Evolutionary conservation across 2,888 invertebrate species (phyloP).

Genomic region (Cheilosia pagana): DNA sequence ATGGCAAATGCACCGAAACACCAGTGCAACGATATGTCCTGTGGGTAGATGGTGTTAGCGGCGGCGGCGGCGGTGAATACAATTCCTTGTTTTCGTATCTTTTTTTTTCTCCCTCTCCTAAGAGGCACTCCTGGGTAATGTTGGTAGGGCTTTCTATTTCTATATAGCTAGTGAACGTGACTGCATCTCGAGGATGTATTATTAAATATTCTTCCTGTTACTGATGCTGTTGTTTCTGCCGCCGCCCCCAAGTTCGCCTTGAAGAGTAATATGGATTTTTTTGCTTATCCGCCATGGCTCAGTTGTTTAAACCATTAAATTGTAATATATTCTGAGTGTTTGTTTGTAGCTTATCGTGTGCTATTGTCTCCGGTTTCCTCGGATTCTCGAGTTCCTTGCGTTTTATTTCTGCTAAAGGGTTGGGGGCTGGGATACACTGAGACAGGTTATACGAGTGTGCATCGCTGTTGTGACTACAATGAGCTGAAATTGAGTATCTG

Average conservation of each 20-base stretch:
- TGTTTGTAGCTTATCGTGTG: slow-evolving; percentile 65
- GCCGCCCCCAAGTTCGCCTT: slow-evolving; percentile 29
- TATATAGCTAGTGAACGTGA: slow-evolving; percentile 61
- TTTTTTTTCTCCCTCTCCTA: slow-evolving; percentile 10
- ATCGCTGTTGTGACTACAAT: slow-evolving; percentile 49
- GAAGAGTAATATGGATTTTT: slow-evolving; percentile 69
- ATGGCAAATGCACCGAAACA: slow-evolving; percentile 67
- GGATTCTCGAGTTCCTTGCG: not conserved
- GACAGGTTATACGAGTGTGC: slow-evolving; percentile 19
- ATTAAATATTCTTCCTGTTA: slow-evolving; percentile 63
- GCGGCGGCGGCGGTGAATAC: slow-evolving; percentile 25
- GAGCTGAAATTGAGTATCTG: slow-evolving; percentile 59
- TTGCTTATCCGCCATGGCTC: slow-evolving; percentile 66
- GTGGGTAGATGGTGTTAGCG: slow-evolving; percentile 51
- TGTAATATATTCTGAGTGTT: slow-evolving; percentile 69
- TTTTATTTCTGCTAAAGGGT: slow-evolving; percentile 10
- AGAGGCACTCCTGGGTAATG: slow-evolving; percentile 46
- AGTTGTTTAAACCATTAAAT: slow-evolving; percentile 73
- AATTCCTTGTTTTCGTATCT: slow-evolving; percentile 16
- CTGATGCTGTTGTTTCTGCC: slow-evolving; percentile 29
- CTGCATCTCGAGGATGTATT: slow-evolving; percentile 70
- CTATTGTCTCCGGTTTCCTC: slow-evolving; percentile 58
- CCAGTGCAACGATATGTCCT: slow-evolving; percentile 48
- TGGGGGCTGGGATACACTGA: slow-evolving; percentile 24
- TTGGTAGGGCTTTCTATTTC: slow-evolving; percentile 50